These are phyloP conservation scores for Dryadula phaetusa DNA, from an alignment of 2,888 invertebrate genomes.

Conservation along the genomic window DNA sequence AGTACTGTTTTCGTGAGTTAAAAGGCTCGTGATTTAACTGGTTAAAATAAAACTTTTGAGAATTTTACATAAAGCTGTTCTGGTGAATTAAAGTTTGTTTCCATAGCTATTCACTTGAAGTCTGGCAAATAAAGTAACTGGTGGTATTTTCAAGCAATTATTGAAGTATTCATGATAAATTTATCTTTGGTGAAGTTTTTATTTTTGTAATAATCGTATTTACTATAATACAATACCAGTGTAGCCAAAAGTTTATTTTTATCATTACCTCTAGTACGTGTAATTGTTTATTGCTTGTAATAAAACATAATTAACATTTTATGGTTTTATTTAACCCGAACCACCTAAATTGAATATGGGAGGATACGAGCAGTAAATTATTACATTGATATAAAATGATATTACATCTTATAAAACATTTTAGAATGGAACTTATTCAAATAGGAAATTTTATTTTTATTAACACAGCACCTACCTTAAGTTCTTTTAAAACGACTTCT, in stretches of 20 bases:
- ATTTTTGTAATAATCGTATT: too few species aligned
- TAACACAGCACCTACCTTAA: slow-evolving; percentile 82
- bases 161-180: too few species aligned
- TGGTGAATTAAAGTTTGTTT: too few species aligned
- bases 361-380: background rate
- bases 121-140: too few species aligned
- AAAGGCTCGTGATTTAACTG: too few species aligned
- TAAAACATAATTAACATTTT: background rate
- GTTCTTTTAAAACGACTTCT: slow-evolving; percentile 89
- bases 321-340: background rate
- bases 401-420: background rate
- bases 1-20: background rate
- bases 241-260: background rate
- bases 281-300: background rate
- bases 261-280: background rate
- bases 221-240: background rate
- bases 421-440: background rate
- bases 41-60: too few species aligned
- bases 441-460: background rate
- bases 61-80: too few species aligned
- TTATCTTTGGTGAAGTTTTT: too few species aligned
- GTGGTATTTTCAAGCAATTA: too few species aligned
- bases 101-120: too few species aligned
- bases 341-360: background rate
- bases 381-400: background rate